Evolutionary conservation across 2,797 vertebrate species (phyloP).

Genomic region (Hyperoplus lanceolatus): DNA sequence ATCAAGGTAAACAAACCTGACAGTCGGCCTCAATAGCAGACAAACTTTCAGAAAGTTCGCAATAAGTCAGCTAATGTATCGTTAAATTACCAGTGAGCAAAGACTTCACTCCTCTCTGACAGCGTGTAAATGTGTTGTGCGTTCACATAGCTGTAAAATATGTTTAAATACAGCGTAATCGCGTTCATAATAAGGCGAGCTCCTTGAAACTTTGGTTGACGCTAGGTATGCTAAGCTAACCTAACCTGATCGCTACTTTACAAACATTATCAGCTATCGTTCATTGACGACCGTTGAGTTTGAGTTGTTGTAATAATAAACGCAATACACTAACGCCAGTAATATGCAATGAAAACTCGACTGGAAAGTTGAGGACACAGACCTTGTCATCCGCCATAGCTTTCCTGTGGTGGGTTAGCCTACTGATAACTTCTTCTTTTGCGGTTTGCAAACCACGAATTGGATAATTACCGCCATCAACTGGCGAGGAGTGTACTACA

Average conservation of each 20-base stretch:
- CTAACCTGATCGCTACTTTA: neutral
- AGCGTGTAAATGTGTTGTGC: neutral
- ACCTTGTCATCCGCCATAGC: conserved; percentile 76
- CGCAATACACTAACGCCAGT: neutral
- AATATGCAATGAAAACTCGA: fast-evolving
- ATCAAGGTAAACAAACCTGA: neutral
- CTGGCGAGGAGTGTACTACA: too few relatives aligned
- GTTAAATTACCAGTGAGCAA: neutral
- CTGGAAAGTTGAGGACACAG: conserved; percentile 26
- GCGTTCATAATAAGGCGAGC: neutral
- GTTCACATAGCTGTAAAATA: neutral
- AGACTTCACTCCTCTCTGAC: neutral
- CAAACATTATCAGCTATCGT: neutral
- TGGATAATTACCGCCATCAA: too few relatives aligned
- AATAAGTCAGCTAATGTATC: neutral
- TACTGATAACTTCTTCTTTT: neutral
- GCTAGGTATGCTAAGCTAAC: conserved; percentile 32
- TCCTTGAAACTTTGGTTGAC: neutral
- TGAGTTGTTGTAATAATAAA: neutral
- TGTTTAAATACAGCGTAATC: neutral
- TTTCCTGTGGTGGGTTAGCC: neutral
- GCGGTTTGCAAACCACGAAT: neutral
- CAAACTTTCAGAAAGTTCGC: neutral
- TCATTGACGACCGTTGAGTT: neutral
- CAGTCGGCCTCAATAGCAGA: neutral